These are phyloP conservation scores for Caradrina clavipalpis DNA, from an alignment of 2,888 invertebrate genomes.

Conservation along the genomic window DNA sequence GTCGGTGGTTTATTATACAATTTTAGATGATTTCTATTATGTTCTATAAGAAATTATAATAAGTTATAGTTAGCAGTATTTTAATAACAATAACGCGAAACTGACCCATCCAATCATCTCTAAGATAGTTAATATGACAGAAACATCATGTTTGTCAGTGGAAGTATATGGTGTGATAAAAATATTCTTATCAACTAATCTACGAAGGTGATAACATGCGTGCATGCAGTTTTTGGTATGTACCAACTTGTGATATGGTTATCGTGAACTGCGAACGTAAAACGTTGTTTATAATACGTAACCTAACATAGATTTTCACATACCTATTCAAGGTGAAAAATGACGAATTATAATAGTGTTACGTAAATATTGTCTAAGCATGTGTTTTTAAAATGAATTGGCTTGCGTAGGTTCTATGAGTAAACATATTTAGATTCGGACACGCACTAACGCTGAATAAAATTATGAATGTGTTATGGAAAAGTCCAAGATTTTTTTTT, in stretches of 20 bases:
- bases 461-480: slow-evolving; percentile 15
- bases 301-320: slow-evolving; percentile 16
- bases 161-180: slow-evolving; percentile 22
- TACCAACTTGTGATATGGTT: slow-evolving; percentile 2
- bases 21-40: too few relatives aligned
- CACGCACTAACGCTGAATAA: background rate
- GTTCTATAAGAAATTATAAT: too few relatives aligned
- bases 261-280: slow-evolving; percentile 6
- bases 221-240: slow-evolving; percentile 2
- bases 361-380: slow-evolving; percentile 27
- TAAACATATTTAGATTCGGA: background rate
- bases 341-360: slow-evolving; percentile 22
- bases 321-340: slow-evolving; percentile 23
- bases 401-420: slow-evolving; percentile 21
- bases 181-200: background rate
- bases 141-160: background rate
- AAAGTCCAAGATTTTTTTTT: background rate
- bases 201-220: background rate
- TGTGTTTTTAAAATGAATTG: background rate
- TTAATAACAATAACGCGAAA: background rate
- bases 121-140: background rate
- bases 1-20: too few relatives aligned
- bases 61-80: background rate
- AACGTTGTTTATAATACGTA: slow-evolving; percentile 16
- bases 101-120: background rate